These are phyloP conservation scores for Seira musarum DNA, from an alignment of 2,888 invertebrate genomes.

Conservation along the genomic window DNA sequence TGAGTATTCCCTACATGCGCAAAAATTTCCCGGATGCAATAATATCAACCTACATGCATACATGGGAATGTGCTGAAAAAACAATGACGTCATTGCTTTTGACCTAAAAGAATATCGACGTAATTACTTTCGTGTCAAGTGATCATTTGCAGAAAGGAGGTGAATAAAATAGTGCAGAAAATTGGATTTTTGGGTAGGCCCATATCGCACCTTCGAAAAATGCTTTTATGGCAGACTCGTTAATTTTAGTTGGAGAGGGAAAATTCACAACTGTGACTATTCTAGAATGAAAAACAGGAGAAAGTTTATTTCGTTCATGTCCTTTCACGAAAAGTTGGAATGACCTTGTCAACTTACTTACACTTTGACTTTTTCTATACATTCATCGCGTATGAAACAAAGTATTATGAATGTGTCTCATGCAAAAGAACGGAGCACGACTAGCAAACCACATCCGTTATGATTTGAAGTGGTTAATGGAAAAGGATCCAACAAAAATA, in stretches of 20 bases:
- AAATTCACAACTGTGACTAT: neutral
- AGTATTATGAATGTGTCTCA: neutral
- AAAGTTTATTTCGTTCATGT: neutral
- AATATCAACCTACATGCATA: neutral
- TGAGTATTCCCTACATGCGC: neutral
- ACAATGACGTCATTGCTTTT: slow-evolving; percentile 37
- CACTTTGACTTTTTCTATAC: neutral
- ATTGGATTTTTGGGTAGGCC: neutral
- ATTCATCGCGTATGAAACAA: neutral
- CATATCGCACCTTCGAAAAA: slow-evolving; percentile 1
- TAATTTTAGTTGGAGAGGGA: neutral
- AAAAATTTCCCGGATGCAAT: neutral
- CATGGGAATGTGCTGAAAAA: neutral
- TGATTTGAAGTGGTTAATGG: neutral
- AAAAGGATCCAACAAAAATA: neutral
- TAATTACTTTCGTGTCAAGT: slow-evolving; percentile 36
- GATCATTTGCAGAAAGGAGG: slow-evolving; percentile 3
- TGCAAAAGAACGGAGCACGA: neutral
- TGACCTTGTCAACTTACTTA: slow-evolving; percentile 2
- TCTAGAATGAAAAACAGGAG: neutral
- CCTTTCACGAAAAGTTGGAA: neutral
- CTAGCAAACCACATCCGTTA: too few species aligned
- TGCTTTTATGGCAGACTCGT: neutral
- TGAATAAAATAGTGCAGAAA: neutral
- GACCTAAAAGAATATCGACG: slow-evolving; percentile 30